These are phyloP conservation scores for Mythimna albipuncta DNA, from an alignment of 2,888 invertebrate genomes.

Conservation along the genomic window DNA sequence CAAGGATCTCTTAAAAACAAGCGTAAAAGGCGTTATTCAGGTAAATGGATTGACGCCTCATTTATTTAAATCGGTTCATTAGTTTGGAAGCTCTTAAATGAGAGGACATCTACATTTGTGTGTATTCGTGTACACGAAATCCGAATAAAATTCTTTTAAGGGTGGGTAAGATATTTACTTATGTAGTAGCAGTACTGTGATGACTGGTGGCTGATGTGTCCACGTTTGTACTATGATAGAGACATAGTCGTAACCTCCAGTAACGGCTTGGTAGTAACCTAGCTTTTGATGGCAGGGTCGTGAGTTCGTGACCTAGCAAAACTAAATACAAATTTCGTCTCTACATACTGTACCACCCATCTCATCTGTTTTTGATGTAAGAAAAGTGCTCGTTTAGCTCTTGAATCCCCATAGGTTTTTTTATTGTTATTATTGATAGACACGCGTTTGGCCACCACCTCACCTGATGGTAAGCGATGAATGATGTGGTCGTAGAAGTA, in stretches of 20 bases:
- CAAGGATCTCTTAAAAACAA: constrained; percentile 24
- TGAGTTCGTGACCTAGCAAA: constrained; percentile 51
- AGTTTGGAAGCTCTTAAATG: constrained; percentile 48
- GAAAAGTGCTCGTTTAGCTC: too few relatives aligned
- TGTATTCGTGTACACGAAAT: constrained; percentile 33
- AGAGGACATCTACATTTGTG: constrained; percentile 49
- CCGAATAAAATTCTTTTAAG: constrained; percentile 36
- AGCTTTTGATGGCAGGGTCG: constrained; percentile 47
- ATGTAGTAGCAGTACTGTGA: constrained; percentile 35
- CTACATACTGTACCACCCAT: not conserved
- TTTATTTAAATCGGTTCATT: constrained; percentile 56
- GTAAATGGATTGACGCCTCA: constrained; percentile 57
- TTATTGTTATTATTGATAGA: too few relatives aligned
- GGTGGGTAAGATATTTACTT: constrained; percentile 23
- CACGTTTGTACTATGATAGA: constrained; percentile 23
- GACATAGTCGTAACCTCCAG: constrained; percentile 40
- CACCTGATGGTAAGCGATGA: too few relatives aligned
- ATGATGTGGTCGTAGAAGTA: too few relatives aligned
- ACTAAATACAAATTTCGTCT: constrained; percentile 35
- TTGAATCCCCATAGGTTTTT: too few relatives aligned
- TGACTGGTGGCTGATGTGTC: constrained; percentile 28
- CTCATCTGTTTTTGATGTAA: too few relatives aligned
- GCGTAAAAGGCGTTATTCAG: constrained; percentile 37
- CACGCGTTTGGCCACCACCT: too few relatives aligned
- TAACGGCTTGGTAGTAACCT: constrained; percentile 36